phyloP scores from a whole-genome alignment of 2,113 vertebrate species.

The Amphilophus citrinellus region DNA sequence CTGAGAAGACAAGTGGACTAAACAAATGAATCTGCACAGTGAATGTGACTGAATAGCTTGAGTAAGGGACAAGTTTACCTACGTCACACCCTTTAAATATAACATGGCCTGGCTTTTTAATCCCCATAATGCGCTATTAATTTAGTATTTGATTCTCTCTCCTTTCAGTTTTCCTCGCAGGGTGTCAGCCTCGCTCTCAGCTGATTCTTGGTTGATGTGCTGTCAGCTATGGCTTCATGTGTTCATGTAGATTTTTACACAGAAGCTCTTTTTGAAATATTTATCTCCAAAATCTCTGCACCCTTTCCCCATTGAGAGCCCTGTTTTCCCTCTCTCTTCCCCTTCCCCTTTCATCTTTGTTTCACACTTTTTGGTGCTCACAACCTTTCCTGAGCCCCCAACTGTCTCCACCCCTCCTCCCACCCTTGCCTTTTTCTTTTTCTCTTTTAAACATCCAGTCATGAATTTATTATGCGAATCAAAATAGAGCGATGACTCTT shows the following conservation, averaged over 20 bases:
- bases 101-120: background rate
- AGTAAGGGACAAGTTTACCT: background rate
- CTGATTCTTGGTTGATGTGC: slow-evolving; percentile 38
- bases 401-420: background rate
- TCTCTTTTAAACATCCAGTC: slow-evolving; percentile 61
- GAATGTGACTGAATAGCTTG: background rate
- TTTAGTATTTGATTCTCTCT: slow-evolving; percentile 4
- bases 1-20: background rate
- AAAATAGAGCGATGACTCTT: slow-evolving; percentile 77
- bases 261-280: slow-evolving; percentile 15
- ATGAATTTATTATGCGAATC: slow-evolving; percentile 80
- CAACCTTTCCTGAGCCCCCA: slow-evolving; percentile 16
- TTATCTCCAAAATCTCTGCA: background rate
- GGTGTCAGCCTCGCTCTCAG: background rate
- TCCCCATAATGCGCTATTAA: background rate
- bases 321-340: background rate
- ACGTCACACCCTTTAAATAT: background rate
- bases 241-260: background rate
- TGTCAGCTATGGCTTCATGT: slow-evolving; percentile 11
- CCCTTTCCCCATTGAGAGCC: background rate
- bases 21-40: background rate
- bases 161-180: background rate
- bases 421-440: slow-evolving; percentile 23
- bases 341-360: slow-evolving; percentile 18
- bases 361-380: slow-evolving; percentile 21